phyloP scores from a whole-genome alignment of 2,113 vertebrate genomes.

The Marmota flaviventris region DNA sequence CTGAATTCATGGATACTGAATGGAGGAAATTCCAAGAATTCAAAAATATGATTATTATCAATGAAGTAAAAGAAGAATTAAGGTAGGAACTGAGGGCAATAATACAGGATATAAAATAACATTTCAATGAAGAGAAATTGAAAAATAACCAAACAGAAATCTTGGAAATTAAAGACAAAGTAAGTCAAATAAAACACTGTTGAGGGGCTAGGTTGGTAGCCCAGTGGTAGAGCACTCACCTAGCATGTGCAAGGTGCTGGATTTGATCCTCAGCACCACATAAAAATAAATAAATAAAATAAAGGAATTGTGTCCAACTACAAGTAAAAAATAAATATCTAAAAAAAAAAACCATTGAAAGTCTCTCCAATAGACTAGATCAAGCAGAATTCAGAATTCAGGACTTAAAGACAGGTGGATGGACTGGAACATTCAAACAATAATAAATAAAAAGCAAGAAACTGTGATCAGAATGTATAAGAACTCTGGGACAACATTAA shows the following conservation, averaged over 20 bases:
- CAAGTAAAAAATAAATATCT: too few species aligned
- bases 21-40: not conserved
- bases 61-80: not conserved
- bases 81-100: not conserved
- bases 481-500: not conserved
- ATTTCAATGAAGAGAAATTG: not conserved
- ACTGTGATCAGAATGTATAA: not conserved
- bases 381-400: not conserved
- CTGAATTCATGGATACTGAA: not conserved
- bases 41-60: not conserved
- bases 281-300: too few species aligned
- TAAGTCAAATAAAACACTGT: not conserved
- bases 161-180: not conserved
- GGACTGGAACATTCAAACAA: not conserved
- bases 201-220: not conserved
- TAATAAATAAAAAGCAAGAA: not conserved
- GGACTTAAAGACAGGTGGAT: not conserved
- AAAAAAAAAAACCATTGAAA: not conserved
- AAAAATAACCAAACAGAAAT: not conserved
- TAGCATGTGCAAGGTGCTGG: too few species aligned
- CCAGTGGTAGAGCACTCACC: too few species aligned
- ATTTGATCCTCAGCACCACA: too few species aligned
- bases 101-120: not conserved
- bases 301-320: too few species aligned
- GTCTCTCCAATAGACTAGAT: not conserved